Evolutionary conservation across 2,113 vertebrate genomes (phyloP).

Genomic region (Catharus fuscescens): DNA sequence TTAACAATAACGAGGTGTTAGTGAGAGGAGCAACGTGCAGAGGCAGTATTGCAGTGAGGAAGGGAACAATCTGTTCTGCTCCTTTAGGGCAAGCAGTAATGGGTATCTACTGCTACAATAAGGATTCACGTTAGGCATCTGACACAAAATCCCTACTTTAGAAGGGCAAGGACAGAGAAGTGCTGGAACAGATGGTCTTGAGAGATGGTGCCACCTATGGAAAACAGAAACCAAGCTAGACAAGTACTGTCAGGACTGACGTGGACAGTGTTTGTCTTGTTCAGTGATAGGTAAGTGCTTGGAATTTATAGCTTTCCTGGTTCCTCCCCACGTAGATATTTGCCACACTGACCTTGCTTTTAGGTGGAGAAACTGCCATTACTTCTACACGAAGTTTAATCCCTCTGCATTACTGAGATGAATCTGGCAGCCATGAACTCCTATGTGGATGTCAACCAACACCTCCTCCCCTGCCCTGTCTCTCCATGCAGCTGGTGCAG

Average conservation of each 20-base stretch:
- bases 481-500: accelerated
- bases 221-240: background rate
- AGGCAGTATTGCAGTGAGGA: background rate
- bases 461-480: background rate
- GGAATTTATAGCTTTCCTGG: background rate
- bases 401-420: background rate
- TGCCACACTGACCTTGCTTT: background rate
- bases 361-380: background rate
- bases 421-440: background rate
- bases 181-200: background rate
- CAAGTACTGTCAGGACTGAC: background rate
- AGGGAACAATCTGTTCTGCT: background rate
- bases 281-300: background rate
- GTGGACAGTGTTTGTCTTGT: background rate
- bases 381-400: background rate
- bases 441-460: background rate
- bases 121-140: background rate
- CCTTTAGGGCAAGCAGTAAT: background rate
- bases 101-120: background rate
- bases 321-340: background rate
- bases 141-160: accelerated
- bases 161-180: background rate
- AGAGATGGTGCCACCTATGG: background rate
- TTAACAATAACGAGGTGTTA: background rate
- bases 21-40: background rate